Conservation (phyloP, 2,113 vertebrate genomes). For the Felis chaus region DNA sequence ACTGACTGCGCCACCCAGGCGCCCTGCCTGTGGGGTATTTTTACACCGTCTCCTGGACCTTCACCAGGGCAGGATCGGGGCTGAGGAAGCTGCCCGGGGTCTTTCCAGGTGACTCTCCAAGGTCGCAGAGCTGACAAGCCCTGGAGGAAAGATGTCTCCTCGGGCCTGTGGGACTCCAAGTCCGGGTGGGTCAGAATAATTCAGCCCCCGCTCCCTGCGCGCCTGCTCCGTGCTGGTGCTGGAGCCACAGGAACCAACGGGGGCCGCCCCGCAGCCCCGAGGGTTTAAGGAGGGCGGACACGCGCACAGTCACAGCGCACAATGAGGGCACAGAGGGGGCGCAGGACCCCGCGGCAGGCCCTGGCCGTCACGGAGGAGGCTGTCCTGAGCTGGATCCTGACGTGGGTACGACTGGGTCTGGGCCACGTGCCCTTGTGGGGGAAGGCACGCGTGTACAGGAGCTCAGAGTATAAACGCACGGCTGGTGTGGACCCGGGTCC, state of each 20-base stretch:
- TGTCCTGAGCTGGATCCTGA: not conserved
- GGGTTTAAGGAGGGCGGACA: not conserved
- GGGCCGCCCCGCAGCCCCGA: not conserved
- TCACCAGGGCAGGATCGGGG: not conserved
- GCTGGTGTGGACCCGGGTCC: too few relatives aligned
- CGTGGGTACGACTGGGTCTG: fast-evolving
- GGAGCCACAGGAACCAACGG: too few relatives aligned
- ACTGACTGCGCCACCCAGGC: too few relatives aligned
- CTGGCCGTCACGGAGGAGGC: not conserved
- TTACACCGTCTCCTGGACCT: not conserved
- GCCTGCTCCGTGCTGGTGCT: not conserved
- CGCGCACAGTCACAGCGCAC: not conserved
- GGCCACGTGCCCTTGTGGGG: fast-evolving
- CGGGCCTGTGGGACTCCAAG: not conserved
- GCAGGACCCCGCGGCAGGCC: not conserved
- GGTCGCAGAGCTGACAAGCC: not conserved
- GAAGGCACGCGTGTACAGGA: too few relatives aligned
- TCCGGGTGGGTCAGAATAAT: not conserved
- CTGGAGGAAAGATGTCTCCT: not conserved
- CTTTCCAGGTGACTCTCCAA: too few relatives aligned
- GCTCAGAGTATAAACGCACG: not conserved
- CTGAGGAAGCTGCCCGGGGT: not conserved
- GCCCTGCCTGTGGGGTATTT: not conserved
- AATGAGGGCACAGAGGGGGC: too few relatives aligned
- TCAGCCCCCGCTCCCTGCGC: fast-evolving